phyloP scores from a whole-genome alignment of 2,888 invertebrate species.

The Andrena bucephala region DNA sequence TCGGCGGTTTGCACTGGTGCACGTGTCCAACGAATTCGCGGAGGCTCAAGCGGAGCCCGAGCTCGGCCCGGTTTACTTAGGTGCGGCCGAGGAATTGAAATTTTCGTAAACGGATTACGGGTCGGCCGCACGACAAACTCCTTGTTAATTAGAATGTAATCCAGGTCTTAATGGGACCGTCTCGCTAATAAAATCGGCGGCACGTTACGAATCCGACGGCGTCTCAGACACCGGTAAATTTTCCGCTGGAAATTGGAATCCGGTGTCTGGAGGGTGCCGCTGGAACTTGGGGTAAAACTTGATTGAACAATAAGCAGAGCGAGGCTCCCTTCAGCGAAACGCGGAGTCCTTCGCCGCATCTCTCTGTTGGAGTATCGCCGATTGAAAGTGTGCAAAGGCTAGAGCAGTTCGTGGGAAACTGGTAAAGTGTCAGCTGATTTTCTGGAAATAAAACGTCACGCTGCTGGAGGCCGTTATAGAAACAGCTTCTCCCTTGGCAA shows the following conservation, averaged over 20 bases:
- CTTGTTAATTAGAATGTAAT: constrained; percentile 82
- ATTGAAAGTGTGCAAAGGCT: too few relatives aligned
- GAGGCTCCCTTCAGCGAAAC: too few relatives aligned
- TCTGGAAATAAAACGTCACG: background rate
- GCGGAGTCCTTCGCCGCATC: too few relatives aligned
- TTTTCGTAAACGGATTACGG: constrained; percentile 83
- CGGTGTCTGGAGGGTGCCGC: background rate
- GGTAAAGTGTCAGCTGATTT: background rate
- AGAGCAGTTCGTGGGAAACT: background rate
- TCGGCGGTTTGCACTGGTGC: constrained; percentile 70
- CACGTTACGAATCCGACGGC: constrained; percentile 5
- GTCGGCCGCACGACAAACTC: constrained; percentile 78
- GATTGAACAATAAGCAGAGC: background rate
- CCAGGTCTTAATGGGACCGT: constrained; percentile 76
- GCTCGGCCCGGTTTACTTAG: constrained; percentile 77
- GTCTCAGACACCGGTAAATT: constrained; percentile 17
- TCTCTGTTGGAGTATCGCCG: too few relatives aligned
- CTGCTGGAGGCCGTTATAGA: background rate
- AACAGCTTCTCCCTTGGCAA: constrained; percentile 6
- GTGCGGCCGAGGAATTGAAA: constrained; percentile 83
- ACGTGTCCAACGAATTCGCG: constrained; percentile 57
- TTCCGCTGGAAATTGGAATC: constrained; percentile 3
- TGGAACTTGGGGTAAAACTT: background rate
- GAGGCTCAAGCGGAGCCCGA: constrained; percentile 41
- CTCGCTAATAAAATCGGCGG: constrained; percentile 68